These are phyloP conservation scores for Periophthalmus modestus DNA, from an alignment of 2,113 vertebrate genomes.

Conservation along the genomic window DNA sequence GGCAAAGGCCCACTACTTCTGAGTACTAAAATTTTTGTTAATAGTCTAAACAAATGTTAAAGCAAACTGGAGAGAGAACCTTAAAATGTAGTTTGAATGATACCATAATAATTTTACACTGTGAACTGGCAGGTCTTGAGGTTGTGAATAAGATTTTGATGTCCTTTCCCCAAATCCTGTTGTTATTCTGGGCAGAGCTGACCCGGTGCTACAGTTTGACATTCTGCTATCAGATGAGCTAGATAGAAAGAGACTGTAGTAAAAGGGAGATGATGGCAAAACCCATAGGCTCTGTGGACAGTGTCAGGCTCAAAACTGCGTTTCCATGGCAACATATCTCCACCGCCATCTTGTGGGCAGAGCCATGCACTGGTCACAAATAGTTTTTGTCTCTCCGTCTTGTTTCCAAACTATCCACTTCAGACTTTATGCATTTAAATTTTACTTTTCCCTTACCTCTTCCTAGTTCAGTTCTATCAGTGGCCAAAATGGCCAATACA, in stretches of 20 bases:
- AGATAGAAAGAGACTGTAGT: slow-evolving; percentile 28
- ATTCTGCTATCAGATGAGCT: slow-evolving; percentile 18
- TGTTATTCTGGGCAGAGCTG: slow-evolving; percentile 28
- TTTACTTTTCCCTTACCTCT: neutral
- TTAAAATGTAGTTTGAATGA: neutral
- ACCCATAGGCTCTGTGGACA: slow-evolving; percentile 10
- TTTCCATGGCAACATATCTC: slow-evolving; percentile 64
- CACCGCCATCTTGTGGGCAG: slow-evolving; percentile 69
- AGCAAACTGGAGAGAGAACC: neutral
- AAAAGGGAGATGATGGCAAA: slow-evolving; percentile 14
- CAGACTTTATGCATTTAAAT: neutral
- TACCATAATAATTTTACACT: neutral
- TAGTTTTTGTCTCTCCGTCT: neutral
- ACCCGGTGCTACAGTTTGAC: slow-evolving; percentile 31
- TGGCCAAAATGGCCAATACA: neutral
- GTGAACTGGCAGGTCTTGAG: neutral
- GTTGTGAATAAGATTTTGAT: neutral
- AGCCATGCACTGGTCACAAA: slow-evolving; percentile 13
- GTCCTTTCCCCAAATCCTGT: slow-evolving; percentile 5
- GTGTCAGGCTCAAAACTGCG: slow-evolving; percentile 26
- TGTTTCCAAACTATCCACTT: neutral
- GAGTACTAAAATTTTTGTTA: no score
- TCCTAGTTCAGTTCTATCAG: neutral
- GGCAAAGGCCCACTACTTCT: no score
- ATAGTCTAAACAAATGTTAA: neutral